A percentile compares a stretch with the other conserved stretches of the same genome.
These are phyloP conservation scores for Brachypterus glaber DNA, from an alignment of 2,888 invertebrate genomes.

Conservation along the genomic window DNA sequence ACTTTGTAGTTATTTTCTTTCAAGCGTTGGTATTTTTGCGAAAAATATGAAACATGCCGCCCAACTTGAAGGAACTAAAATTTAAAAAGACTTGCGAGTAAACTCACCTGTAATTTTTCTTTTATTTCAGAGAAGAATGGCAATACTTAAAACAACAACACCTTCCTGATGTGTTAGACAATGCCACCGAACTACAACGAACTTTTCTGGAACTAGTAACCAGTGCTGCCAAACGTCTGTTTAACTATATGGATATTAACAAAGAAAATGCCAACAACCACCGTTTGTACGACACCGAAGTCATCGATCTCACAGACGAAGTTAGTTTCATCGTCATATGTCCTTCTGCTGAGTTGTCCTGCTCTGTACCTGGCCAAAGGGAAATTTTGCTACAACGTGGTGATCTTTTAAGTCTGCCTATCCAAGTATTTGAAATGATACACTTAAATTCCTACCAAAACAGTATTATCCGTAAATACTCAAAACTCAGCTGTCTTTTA, in stretches of 20 bases:
- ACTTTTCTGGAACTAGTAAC: conserved; percentile 71
- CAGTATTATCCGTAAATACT: conserved; percentile 83
- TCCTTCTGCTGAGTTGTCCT: conserved; percentile 86
- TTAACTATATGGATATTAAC: conserved; percentile 71
- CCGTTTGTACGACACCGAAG: conserved; percentile 86
- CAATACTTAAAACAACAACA: conserved; percentile 66
- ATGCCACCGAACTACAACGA: conserved; percentile 67
- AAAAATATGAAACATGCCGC: no score
- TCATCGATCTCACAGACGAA: conserved; percentile 82
- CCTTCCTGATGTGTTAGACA: conserved; percentile 41
- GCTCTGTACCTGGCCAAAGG: conserved; percentile 78
- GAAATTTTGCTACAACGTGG: conserved; percentile 77
- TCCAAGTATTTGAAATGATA: conserved; percentile 83
- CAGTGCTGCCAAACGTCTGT: conserved; percentile 62
- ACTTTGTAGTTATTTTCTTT: no score
- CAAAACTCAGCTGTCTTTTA: conserved; percentile 83
- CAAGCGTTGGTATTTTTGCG: no score
- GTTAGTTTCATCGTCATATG: conserved; percentile 88
- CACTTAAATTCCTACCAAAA: conserved; percentile 91
- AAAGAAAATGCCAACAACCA: conserved; percentile 60
- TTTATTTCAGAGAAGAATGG: conserved; percentile 82
- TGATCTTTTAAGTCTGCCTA: conserved; percentile 80
- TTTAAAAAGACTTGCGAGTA: no score
- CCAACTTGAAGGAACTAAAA: no score
- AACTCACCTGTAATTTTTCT: no score